Evolutionary conservation across 2,797 vertebrate species (phyloP).

Genomic region (Ceyx erithaca): DNA sequence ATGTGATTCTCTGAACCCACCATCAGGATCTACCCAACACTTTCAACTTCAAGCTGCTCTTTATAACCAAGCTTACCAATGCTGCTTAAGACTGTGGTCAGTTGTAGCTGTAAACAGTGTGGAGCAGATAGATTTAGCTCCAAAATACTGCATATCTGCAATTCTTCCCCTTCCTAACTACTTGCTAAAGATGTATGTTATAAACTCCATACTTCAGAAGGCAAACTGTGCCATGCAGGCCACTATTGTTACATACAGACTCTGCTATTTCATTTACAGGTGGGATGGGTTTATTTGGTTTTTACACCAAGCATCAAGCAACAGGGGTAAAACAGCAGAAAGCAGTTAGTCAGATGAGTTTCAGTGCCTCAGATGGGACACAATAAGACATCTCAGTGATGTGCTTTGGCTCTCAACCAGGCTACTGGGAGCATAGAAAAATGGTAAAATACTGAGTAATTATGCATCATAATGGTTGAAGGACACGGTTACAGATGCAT

Average conservation of each 20-base stretch:
- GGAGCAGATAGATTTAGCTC: neutral
- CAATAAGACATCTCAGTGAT: neutral
- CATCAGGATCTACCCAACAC: neutral
- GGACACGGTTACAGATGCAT: neutral
- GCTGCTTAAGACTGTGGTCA: neutral
- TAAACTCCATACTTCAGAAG: neutral
- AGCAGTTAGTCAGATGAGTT: neutral
- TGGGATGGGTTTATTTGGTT: neutral
- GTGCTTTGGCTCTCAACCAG: conserved; percentile 2
- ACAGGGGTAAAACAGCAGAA: neutral
- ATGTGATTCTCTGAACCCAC: neutral
- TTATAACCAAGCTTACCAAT: neutral
- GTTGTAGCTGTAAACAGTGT: neutral
- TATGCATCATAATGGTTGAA: neutral
- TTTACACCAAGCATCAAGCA: neutral
- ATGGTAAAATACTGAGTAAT: conserved; percentile 9
- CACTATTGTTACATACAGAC: neutral
- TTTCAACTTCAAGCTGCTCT: neutral
- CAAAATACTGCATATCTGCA: neutral
- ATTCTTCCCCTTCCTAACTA: neutral
- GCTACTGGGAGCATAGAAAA: neutral
- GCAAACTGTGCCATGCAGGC: neutral
- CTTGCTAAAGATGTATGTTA: neutral
- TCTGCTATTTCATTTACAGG: neutral
- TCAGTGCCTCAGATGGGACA: neutral